Evolutionary conservation across 2,888 invertebrate species (phyloP).

Genomic region (Lordiphosa andalusiaca): DNA sequence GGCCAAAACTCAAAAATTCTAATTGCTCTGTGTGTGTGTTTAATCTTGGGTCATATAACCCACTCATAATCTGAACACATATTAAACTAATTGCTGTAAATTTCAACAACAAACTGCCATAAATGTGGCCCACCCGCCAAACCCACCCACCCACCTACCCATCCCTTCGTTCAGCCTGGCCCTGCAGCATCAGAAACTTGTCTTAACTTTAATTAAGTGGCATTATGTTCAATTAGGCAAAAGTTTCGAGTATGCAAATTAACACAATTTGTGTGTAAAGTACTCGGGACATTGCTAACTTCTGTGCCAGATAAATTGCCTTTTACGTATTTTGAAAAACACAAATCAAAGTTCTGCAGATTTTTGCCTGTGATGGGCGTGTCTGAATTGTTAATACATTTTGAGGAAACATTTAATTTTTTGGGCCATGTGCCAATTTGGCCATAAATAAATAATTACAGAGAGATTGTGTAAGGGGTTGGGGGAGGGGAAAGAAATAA

Average conservation of each 20-base stretch:
- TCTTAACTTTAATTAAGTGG: conserved; percentile 70
- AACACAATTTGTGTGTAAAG: conserved; percentile 63
- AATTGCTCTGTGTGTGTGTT: conserved; percentile 24
- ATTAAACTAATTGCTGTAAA: conserved; percentile 78
- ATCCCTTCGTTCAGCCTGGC: neutral
- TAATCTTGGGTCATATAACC: conserved; percentile 80
- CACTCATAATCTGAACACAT: conserved; percentile 33
- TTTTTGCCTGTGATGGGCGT: conserved; percentile 36
- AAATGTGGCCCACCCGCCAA: conserved; percentile 37
- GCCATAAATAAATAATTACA: conserved; percentile 40
- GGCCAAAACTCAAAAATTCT: conserved; percentile 16
- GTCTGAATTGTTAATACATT: conserved; percentile 40
- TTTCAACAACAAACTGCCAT: conserved; percentile 56
- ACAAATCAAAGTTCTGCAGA: conserved; percentile 51
- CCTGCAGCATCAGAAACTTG: conserved; percentile 38
- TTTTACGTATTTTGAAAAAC: conserved; percentile 25
- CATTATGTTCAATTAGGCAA: conserved; percentile 73
- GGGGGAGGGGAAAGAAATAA: neutral
- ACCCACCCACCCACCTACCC: too few species aligned
- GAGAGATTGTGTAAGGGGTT: neutral
- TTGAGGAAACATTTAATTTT: conserved; percentile 4
- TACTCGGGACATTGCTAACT: conserved; percentile 31
- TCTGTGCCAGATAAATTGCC: conserved; percentile 50
- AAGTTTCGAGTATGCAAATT: conserved; percentile 71
- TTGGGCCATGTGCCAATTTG: conserved; percentile 9